A percentile compares a stretch with the other conserved stretches of the same genome.
These are phyloP conservation scores for Phoenoteleia sp. DNA, from an alignment of 2,888 invertebrate species.

Conservation along the genomic window DNA sequence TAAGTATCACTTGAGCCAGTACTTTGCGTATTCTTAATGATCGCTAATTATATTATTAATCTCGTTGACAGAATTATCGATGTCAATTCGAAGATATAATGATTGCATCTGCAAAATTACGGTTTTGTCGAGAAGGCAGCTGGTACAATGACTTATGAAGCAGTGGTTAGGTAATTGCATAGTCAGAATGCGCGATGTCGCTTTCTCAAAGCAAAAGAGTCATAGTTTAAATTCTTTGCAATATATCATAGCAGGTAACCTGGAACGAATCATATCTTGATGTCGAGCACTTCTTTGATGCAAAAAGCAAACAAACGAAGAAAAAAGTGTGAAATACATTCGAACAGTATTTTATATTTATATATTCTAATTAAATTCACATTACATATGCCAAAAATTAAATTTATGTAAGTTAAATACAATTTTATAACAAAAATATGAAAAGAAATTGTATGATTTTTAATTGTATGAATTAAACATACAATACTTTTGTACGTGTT, in stretches of 20 bases:
- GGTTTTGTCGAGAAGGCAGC: constrained; percentile 46
- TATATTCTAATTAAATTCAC: no score
- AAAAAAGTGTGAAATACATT: no score
- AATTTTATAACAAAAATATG: no score
- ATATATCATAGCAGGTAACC: constrained; percentile 63
- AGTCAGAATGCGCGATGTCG: not conserved
- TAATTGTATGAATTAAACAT: no score
- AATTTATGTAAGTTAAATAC: no score
- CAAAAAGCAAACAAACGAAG: no score
- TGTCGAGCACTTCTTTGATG: constrained; percentile 44
- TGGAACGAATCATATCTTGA: constrained; percentile 53
- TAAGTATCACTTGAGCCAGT: constrained; percentile 3
- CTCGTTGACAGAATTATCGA: constrained; percentile 51
- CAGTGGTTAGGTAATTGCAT: constrained; percentile 39
- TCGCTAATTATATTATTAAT: constrained; percentile 64
- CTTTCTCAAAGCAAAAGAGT: constrained; percentile 48
- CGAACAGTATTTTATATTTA: not conserved
- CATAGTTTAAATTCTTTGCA: constrained; percentile 32
- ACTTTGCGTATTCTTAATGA: constrained; percentile 36
- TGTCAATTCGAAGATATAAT: constrained; percentile 47
- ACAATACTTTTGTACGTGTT: no score
- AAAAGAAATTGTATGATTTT: no score
- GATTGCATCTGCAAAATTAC: constrained; percentile 50
- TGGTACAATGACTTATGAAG: constrained; percentile 50
- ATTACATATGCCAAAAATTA: no score